These are phyloP conservation scores for Platypus cylindrus DNA, from an alignment of 2,888 invertebrate genomes.

Conservation along the genomic window DNA sequence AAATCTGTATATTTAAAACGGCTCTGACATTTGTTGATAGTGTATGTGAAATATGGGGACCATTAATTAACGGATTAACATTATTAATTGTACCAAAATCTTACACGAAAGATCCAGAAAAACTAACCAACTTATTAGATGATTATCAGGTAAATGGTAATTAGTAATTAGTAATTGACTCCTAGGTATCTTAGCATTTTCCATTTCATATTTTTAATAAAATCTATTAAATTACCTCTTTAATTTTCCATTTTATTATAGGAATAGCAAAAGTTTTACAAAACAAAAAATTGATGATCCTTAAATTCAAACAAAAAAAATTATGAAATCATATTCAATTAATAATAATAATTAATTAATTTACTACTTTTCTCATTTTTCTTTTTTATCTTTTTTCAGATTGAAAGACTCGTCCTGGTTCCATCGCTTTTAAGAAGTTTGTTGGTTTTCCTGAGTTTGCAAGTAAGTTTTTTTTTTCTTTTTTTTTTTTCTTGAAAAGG, in stretches of 20 bases:
- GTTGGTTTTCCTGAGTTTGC: conserved; percentile 57
- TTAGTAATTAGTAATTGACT: not conserved
- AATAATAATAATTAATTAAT: too few species aligned
- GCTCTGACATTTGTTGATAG: conserved; percentile 86
- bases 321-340: not conserved
- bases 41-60: conserved; percentile 78
- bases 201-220: too few species aligned
- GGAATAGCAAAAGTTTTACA: conserved; percentile 1
- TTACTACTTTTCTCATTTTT: too few species aligned
- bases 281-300: conserved; percentile 2
- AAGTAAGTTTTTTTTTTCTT: too few species aligned
- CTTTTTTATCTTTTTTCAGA: conserved; percentile 36
- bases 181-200: too few species aligned
- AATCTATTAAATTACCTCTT: too few species aligned
- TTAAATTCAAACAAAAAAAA: not conserved
- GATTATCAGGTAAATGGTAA: conserved; percentile 55
- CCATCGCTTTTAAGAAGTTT: conserved; percentile 71
- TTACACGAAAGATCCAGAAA: conserved; percentile 66
- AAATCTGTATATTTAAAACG: conserved; percentile 75
- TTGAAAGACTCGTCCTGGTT: conserved; percentile 71
- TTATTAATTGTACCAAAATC: conserved; percentile 61
- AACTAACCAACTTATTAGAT: conserved; percentile 54
- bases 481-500: too few species aligned
- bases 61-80: conserved; percentile 58
- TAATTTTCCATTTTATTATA: too few species aligned